These are phyloP conservation scores for Philaenus spumarius DNA, from an alignment of 1,140 invertebrate genomes.

Conservation along the genomic window DNA sequence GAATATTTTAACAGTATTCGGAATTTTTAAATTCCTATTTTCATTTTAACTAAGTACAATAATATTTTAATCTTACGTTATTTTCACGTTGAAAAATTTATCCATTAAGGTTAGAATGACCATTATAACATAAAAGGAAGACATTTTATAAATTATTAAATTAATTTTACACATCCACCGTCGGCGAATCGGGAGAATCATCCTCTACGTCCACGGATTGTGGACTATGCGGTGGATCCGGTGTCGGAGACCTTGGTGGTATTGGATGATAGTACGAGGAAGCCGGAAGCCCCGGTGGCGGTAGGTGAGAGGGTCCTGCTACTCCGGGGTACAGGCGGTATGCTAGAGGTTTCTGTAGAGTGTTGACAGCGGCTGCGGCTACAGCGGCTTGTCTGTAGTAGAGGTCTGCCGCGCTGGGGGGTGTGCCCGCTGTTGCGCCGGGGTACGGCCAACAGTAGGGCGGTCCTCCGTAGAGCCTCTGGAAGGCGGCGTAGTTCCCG, in stretches of 20 bases:
- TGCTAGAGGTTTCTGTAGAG: constrained; percentile 80
- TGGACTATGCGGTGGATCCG: constrained; percentile 16
- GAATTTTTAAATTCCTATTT: too few species aligned
- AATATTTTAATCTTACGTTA: too few species aligned
- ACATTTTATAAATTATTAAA: too few species aligned
- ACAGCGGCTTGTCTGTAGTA: constrained; percentile 71
- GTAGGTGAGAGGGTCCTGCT: constrained; percentile 50
- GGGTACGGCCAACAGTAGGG: constrained; percentile 52
- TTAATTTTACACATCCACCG: constrained; percentile 26
- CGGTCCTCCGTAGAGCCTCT: constrained; percentile 77
- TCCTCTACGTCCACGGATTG: constrained; percentile 33
- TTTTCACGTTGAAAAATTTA: too few species aligned
- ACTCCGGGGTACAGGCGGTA: constrained; percentile 66
- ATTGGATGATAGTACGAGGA: constrained; percentile 22
- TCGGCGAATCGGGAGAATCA: constrained; percentile 27
- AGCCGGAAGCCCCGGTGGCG: constrained; percentile 38
- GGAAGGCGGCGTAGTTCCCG: constrained; percentile 93
- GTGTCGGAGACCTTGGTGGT: constrained; percentile 29
- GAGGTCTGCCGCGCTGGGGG: constrained; percentile 58
- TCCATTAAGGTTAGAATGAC: too few species aligned
- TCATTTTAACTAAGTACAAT: too few species aligned
- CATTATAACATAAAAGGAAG: too few species aligned
- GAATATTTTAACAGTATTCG: too few species aligned
- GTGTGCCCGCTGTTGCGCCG: constrained; percentile 29
- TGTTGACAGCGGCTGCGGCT: constrained; percentile 55